A percentile compares a stretch with the other conserved stretches of the same genome.
Conservation (phyloP, 2,113 vertebrate genomes). For the Centropus bengalensis region DNA sequence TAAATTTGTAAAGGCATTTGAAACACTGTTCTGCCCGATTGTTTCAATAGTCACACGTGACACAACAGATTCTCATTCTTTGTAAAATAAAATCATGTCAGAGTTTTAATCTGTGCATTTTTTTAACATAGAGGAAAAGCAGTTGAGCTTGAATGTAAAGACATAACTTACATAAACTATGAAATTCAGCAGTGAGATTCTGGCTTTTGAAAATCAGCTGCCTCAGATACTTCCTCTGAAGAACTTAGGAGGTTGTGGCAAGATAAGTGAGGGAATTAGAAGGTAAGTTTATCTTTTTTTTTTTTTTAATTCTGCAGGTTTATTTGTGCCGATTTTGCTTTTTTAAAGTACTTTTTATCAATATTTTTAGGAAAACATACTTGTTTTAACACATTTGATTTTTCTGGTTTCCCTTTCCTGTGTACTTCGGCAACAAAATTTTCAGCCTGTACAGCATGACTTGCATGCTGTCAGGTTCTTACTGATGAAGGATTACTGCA, state of each 20-base stretch:
- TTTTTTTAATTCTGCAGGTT: too few relatives aligned
- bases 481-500: neutral
- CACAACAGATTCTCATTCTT: neutral
- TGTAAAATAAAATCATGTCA: neutral
- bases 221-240: neutral
- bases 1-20: neutral
- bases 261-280: neutral
- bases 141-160: neutral
- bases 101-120: neutral
- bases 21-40: neutral
- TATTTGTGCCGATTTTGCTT: too few relatives aligned
- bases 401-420: neutral
- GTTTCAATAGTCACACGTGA: neutral
- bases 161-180: neutral
- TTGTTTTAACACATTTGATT: neutral
- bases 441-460: neutral
- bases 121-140: neutral
- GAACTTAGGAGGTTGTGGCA: neutral
- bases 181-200: neutral
- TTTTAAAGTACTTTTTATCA: too few relatives aligned
- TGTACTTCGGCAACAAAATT: neutral
- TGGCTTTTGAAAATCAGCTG: neutral
- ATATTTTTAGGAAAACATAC: neutral
- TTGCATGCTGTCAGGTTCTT: neutral
- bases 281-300: neutral